Evolutionary conservation across 2,797 vertebrate species (phyloP).

Genomic region (Gymnodraco acuticeps): DNA sequence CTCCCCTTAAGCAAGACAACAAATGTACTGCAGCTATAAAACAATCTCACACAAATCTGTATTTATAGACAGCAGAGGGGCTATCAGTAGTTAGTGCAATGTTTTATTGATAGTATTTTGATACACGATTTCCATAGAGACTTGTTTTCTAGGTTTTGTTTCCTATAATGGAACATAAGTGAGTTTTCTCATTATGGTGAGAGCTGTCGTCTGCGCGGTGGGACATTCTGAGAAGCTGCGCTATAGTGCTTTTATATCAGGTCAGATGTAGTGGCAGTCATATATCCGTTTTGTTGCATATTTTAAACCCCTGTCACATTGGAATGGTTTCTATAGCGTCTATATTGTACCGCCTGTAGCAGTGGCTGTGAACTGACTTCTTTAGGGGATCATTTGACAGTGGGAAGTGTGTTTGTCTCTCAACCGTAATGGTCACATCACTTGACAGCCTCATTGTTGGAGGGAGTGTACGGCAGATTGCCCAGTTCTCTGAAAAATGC

Average conservation of each 20-base stretch:
- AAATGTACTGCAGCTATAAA: not conserved
- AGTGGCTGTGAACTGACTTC: slow-evolving; percentile 37
- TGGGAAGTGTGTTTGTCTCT: slow-evolving; percentile 49
- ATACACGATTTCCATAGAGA: not conserved
- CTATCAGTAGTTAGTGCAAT: not conserved
- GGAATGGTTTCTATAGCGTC: slow-evolving; percentile 27
- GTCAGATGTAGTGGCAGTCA: slow-evolving; percentile 23
- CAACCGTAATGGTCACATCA: slow-evolving; percentile 65
- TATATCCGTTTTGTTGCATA: slow-evolving; percentile 19
- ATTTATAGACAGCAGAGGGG: not conserved
- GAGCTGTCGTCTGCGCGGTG: slow-evolving; percentile 11
- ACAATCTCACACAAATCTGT: not conserved
- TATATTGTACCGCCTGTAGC: slow-evolving; percentile 35
- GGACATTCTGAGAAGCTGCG: slow-evolving; percentile 33
- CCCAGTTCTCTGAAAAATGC: slow-evolving; percentile 47
- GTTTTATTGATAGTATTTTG: slow-evolving; percentile 10
- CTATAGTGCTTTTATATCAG: slow-evolving; percentile 6
- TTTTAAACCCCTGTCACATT: slow-evolving; percentile 39
- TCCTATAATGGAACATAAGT: slow-evolving; percentile 21
- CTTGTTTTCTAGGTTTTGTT: not conserved
- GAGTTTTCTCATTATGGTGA: slow-evolving; percentile 17
- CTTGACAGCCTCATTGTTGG: slow-evolving; percentile 55
- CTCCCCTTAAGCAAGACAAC: slow-evolving; percentile 8
- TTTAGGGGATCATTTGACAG: slow-evolving; percentile 60
- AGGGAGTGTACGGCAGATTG: slow-evolving; percentile 47